phyloP scores from a whole-genome alignment of 2,113 vertebrate species.

The Sakesphorus luctuosus region DNA sequence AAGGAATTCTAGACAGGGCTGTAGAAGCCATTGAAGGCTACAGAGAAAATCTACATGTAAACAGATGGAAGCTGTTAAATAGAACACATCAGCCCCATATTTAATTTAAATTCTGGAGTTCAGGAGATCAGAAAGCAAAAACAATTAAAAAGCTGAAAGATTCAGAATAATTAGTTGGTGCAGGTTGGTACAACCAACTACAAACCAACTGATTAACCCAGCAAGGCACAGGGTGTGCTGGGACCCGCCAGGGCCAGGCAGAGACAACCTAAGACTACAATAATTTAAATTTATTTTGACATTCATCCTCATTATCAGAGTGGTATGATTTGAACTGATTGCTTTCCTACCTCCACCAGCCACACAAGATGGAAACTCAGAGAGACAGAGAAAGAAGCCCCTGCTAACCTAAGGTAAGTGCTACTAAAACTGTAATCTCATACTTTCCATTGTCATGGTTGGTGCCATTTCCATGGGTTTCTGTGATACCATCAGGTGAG shows the following conservation, averaged over 20 bases:
- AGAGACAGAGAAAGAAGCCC: neutral
- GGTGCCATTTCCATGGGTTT: neutral
- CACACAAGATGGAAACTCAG: neutral
- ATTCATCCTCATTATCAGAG: neutral
- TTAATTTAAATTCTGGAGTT: neutral
- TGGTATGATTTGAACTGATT: neutral
- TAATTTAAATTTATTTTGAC: neutral
- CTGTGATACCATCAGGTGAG: neutral
- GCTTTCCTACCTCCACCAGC: neutral
- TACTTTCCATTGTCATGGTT: neutral
- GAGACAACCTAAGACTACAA: neutral
- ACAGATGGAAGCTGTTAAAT: neutral
- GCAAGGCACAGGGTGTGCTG: neutral
- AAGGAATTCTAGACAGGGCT: neutral
- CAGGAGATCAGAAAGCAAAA: neutral
- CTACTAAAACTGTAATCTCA: neutral
- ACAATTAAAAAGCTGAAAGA: neutral
- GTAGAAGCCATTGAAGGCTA: neutral
- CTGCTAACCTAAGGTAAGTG: neutral
- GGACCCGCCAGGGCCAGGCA: neutral
- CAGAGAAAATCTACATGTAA: neutral
- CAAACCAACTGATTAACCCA: neutral
- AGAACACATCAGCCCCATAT: neutral
- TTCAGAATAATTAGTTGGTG: neutral
- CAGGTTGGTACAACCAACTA: neutral